Evolutionary conservation across 2,888 invertebrate genomes (phyloP), one percentile per base, ranked within the genome.

Genomic region (Drosophila multiciliata): DNA sequence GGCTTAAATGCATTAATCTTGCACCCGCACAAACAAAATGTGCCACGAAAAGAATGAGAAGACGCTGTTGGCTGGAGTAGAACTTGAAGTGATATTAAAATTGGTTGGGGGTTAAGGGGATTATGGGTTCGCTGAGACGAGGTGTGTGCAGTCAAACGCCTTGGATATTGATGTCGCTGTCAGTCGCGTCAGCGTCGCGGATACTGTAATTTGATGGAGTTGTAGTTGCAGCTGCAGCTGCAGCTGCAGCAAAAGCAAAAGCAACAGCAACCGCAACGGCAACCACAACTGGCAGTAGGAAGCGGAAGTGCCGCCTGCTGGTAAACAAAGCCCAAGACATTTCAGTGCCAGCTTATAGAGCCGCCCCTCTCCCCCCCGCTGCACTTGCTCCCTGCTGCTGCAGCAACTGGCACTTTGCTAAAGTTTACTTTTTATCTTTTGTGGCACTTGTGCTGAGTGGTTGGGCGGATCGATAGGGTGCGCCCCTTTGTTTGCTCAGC

Each of bases 151-250:
- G 63, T 67, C 66, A 68, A 70, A 58, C 42, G 62, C 29, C 68
- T 58, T 40, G 62, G 55, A 72, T 73, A 79, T 79, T 75, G 79
- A 84, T 77, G 75, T 73, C 68, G 80, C 69, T 75, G 84, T 66
- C 70, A 73, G 80, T 75, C 65, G 80, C 71, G 82, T 75, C 65
- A 78, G 69, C 81, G 78, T 77, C 80, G 85, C 85, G 87, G 85
- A 85, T 85, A 84, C 87, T 87, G 87, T 85, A 85, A 85, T 85
- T 85, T 87, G 85, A 85, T 85, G 82, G 85, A 78, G 75, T 72
- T 73, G 81, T 68, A 32, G 58, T 45, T 55, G 81, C 70, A 29
- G 58, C 49, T 53, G 59, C 35, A 48, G 61, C 35, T 55, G 81
- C 70, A 29, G 58, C 49, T 53, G 59, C 35, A 48, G 61, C 35